Percentiles rank a stretch among this genome's conserved stretches.
Conservation (phyloP, 2,113 vertebrate species). For the Martes martes region DNA sequence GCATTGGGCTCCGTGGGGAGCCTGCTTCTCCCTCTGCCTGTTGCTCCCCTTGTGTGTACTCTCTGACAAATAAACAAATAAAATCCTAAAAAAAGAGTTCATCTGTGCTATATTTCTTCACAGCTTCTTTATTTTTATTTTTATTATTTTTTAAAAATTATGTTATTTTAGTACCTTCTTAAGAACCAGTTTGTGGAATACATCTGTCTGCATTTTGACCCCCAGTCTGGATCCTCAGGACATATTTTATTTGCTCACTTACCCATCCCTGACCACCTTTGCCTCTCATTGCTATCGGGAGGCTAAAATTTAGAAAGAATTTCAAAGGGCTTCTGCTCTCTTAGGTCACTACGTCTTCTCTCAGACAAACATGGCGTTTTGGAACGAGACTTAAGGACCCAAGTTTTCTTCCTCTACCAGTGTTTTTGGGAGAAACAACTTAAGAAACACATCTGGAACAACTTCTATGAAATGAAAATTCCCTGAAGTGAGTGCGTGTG, state of each 20-base stretch:
- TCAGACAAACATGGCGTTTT: neutral
- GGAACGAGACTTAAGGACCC: neutral
- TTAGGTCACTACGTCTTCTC: neutral
- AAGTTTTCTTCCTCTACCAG: neutral
- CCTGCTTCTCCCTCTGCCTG: neutral
- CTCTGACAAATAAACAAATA: neutral
- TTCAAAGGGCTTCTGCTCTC: neutral
- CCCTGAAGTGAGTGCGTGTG: neutral
- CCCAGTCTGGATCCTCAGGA: neutral
- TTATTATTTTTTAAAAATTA: too few species aligned
- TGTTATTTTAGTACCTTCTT: neutral
- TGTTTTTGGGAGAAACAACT: neutral
- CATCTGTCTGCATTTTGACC: neutral
- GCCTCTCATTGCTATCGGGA: neutral
- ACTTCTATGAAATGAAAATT: conserved; percentile 1
- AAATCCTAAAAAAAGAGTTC: neutral
- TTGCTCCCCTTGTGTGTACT: neutral
- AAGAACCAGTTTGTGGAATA: neutral
- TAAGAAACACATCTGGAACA: neutral
- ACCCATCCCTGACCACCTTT: neutral
- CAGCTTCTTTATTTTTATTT: too few species aligned
- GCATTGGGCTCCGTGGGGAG: neutral
- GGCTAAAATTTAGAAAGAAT: neutral
- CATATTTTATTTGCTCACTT: neutral
- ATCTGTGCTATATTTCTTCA: neutral